Percentiles rank a stretch among this genome's conserved stretches.
Evolutionary conservation across 1,140 invertebrate genomes (phyloP).

Genomic region (Drosophila kepulauana): DNA sequence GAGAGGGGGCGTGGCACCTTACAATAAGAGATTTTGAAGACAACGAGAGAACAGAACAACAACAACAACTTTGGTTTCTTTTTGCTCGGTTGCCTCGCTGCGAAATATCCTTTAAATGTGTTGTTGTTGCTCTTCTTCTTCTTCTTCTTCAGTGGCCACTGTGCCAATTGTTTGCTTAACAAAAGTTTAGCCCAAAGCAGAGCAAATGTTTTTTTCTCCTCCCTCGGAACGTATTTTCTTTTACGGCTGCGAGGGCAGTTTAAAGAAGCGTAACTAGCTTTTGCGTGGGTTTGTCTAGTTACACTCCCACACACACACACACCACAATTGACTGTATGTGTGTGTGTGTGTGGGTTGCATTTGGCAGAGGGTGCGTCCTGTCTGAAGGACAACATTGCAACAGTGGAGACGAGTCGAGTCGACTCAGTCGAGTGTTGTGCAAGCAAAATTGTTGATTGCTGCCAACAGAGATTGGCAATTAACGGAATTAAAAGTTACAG

Average conservation of each 20-base stretch:
- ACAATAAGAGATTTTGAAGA: conserved; percentile 62
- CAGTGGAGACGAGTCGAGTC: conserved; percentile 77
- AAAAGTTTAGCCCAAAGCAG: conserved; percentile 74
- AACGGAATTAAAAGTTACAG: conserved; percentile 85
- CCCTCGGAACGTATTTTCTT: conserved; percentile 44
- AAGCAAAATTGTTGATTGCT: conserved; percentile 85
- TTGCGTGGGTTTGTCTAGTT: conserved; percentile 3
- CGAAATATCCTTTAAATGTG: conserved; percentile 78
- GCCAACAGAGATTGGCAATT: conserved; percentile 85
- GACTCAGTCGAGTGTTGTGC: conserved; percentile 80
- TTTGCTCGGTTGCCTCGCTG: conserved; percentile 68
- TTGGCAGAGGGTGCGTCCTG: conserved; percentile 40
- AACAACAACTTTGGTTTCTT: conserved; percentile 58
- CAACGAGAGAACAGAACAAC: conserved; percentile 23
- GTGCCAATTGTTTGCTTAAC: conserved; percentile 84
- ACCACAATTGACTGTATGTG: neutral
- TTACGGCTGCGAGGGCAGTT: conserved; percentile 57
- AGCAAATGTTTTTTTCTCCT: conserved; percentile 27
- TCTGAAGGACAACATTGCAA: conserved; percentile 78
- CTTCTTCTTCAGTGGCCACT: conserved; percentile 57
- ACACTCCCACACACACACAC: neutral
- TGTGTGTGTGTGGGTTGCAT: conserved; percentile 1
- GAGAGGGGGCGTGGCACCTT: conserved; percentile 42
- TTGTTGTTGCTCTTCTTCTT: conserved; percentile 19
- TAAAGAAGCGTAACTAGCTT: conserved; percentile 78